These are phyloP conservation scores for Megaceryle maxima DNA, from an alignment of 2,113 vertebrate species.

Conservation along the genomic window DNA sequence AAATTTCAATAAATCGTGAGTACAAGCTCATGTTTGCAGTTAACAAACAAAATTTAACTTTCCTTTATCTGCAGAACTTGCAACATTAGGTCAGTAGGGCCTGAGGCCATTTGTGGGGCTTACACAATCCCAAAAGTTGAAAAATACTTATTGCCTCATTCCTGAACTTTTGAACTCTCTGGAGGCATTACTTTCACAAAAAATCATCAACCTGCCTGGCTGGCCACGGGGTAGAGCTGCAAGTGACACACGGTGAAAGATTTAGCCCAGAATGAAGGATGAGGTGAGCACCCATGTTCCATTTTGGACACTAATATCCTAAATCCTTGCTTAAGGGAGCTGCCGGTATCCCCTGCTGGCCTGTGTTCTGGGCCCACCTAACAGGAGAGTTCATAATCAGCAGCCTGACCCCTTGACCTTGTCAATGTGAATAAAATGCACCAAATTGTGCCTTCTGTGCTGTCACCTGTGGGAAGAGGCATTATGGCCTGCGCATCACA, in stretches of 20 bases:
- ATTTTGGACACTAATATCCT: neutral
- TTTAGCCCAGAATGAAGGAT: neutral
- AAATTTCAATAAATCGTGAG: neutral
- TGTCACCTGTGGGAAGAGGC: neutral
- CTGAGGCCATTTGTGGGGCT: neutral
- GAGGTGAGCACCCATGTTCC: neutral
- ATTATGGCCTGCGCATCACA: neutral
- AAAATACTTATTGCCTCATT: constrained; percentile 24
- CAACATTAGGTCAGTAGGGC: neutral
- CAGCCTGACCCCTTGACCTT: neutral
- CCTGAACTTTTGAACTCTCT: constrained; percentile 15
- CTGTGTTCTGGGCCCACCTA: neutral
- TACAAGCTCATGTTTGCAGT: neutral
- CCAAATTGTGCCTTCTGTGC: neutral
- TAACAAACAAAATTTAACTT: neutral
- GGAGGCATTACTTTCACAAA: neutral
- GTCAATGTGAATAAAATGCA: constrained; percentile 5
- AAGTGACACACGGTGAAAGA: neutral
- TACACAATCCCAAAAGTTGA: neutral
- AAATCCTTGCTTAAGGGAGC: neutral
- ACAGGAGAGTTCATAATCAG: neutral
- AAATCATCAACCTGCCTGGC: neutral
- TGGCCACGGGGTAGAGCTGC: neutral
- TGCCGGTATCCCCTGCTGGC: constrained; percentile 6
- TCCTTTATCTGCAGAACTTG: neutral